Percentiles rank a stretch among this genome's conserved stretches.
These are phyloP conservation scores for Ursus arctos DNA, from an alignment of 2,113 vertebrate genomes.

Conservation along the genomic window DNA sequence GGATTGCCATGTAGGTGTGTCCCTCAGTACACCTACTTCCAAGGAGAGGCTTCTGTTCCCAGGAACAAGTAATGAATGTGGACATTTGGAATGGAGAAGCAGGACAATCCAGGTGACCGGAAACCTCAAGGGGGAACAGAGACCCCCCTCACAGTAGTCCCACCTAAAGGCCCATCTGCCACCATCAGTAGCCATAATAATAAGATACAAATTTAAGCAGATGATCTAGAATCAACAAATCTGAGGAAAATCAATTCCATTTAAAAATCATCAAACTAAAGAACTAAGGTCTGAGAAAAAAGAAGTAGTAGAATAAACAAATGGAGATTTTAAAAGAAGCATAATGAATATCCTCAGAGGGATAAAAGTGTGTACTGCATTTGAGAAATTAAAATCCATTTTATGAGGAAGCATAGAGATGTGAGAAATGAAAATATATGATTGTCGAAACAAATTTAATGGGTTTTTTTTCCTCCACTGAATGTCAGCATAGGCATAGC, in stretches of 20 bases:
- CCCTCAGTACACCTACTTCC: background rate
- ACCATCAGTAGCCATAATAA: background rate
- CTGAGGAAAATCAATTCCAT: background rate
- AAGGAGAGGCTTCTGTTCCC: background rate
- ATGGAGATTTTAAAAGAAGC: background rate
- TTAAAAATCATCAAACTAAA: background rate
- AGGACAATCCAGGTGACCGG: background rate
- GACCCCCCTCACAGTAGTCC: background rate
- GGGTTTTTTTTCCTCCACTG: background rate
- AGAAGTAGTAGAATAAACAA: background rate
- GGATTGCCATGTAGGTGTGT: background rate
- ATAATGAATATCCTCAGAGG: background rate
- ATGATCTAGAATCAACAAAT: slow-evolving; percentile 3
- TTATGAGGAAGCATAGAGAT: background rate
- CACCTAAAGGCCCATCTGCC: background rate
- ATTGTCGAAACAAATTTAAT: background rate
- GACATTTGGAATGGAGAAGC: background rate
- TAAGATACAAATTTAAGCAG: background rate
- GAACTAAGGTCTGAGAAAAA: background rate
- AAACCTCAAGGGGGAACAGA: background rate
- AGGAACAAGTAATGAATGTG: background rate
- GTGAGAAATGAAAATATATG: background rate
- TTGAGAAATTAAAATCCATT: slow-evolving; percentile 39
- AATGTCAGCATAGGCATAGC: background rate
- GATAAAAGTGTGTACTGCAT: too few relatives aligned